Conservation (phyloP, 2,888 invertebrate species). For the Drosophila stalkeri region DNA sequence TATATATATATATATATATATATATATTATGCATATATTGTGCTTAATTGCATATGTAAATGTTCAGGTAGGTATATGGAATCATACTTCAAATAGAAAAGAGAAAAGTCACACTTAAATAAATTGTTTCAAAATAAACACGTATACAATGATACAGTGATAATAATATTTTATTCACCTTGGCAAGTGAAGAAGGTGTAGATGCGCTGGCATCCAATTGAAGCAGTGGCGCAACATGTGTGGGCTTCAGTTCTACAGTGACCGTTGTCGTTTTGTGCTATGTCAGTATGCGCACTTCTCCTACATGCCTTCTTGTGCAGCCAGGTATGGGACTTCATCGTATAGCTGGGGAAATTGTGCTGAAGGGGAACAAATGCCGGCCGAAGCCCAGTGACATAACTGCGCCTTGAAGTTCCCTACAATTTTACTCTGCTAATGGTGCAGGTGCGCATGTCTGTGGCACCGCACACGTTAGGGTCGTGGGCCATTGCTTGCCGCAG, state of each 20-base stretch:
- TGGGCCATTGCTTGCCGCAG: constrained; percentile 27
- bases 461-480: constrained; percentile 12
- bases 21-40: too few relatives aligned
- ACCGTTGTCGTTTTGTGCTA: constrained; percentile 11
- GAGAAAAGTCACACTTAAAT: background rate
- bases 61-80: background rate
- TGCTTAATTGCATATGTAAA: too few relatives aligned
- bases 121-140: constrained; percentile 6
- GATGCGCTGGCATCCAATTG: constrained; percentile 4
- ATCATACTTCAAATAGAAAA: background rate
- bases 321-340: constrained; percentile 17
- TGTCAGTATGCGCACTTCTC: constrained; percentile 42
- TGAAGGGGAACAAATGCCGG: constrained; percentile 8
- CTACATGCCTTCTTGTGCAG: constrained; percentile 39
- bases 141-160: constrained; percentile 43
- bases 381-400: constrained; percentile 1
- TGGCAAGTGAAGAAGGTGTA: constrained; percentile 15
- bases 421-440: background rate
- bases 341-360: constrained; percentile 38
- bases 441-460: constrained; percentile 47
- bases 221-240: constrained; percentile 20
- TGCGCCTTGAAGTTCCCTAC: constrained; percentile 22
- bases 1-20: too few relatives aligned
- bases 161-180: constrained; percentile 37
- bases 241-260: background rate